Evolutionary conservation across 2,113 vertebrate genomes (phyloP).

Genomic region (Boleophthalmus pectinirostris): DNA sequence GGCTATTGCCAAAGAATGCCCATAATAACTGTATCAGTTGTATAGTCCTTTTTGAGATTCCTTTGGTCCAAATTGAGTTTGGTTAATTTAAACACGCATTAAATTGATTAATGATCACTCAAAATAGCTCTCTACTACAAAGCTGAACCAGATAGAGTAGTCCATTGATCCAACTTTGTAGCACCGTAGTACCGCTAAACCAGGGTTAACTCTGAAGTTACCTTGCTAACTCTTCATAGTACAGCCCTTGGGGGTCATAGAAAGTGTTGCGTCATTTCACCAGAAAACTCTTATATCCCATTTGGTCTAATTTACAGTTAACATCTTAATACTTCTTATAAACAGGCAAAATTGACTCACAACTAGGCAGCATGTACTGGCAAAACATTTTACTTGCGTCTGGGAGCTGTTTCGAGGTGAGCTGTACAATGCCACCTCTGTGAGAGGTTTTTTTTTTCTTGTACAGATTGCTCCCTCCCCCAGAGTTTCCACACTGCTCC

Average conservation of each 20-base stretch:
- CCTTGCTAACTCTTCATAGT: too few species aligned
- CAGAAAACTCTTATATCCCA: not conserved
- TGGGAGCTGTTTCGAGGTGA: constrained; percentile 18
- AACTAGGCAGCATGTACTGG: not conserved
- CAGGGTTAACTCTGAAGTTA: too few species aligned
- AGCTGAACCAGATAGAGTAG: too few species aligned
- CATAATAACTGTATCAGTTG: not conserved
- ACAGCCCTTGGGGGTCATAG: too few species aligned
- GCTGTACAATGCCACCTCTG: constrained; percentile 47
- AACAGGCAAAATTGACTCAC: not conserved
- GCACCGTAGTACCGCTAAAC: too few species aligned
- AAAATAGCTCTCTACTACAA: too few species aligned
- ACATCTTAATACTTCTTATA: not conserved
- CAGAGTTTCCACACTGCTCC: not conserved
- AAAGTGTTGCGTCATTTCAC: too few species aligned
- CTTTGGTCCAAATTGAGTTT: too few species aligned
- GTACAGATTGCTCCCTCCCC: constrained; percentile 10
- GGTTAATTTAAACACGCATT: too few species aligned
- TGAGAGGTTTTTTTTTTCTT: constrained; percentile 23
- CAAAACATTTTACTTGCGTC: not conserved
- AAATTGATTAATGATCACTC: too few species aligned
- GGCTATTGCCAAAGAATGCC: not conserved
- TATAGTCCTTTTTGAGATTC: not conserved
- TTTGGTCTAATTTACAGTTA: not conserved
- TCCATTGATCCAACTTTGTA: too few species aligned